A percentile compares a stretch with the other conserved stretches of the same genome.
Conservation (phyloP, 2,113 vertebrate genomes). For the Mugil cephalus region DNA sequence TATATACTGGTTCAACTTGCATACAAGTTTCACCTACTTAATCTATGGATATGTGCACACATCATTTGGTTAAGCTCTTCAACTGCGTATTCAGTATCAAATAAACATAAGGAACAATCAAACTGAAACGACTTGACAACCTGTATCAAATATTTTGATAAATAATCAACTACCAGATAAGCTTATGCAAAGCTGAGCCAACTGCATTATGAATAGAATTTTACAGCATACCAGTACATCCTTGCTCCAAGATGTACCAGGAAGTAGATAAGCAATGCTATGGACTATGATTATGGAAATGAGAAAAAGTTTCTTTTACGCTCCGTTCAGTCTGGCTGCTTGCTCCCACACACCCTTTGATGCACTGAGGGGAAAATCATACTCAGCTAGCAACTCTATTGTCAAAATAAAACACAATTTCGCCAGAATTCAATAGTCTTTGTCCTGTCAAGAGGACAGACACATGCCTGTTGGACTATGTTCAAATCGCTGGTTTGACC, state of each 20-base stretch:
- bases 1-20: not conserved
- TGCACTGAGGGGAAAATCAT: too few species aligned
- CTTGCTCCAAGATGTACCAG: not conserved
- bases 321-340: too few species aligned
- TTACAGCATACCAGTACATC: not conserved
- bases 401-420: too few species aligned
- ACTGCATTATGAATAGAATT: not conserved
- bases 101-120: not conserved
- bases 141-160: not conserved
- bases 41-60: not conserved
- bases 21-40: not conserved
- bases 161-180: not conserved
- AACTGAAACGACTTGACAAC: not conserved
- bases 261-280: not conserved
- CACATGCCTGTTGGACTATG: not conserved
- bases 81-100: not conserved
- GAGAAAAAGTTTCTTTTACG: too few species aligned
- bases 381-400: too few species aligned
- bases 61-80: not conserved
- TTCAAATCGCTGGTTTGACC: not conserved
- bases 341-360: too few species aligned
- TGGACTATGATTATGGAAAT: not conserved
- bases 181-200: not conserved
- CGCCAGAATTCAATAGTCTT: conserved; percentile 5
- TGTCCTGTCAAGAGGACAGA: conserved; percentile 7